phyloP scores from a whole-genome alignment of 2,888 invertebrate species.

The Ecliptopera silaceata region DNA sequence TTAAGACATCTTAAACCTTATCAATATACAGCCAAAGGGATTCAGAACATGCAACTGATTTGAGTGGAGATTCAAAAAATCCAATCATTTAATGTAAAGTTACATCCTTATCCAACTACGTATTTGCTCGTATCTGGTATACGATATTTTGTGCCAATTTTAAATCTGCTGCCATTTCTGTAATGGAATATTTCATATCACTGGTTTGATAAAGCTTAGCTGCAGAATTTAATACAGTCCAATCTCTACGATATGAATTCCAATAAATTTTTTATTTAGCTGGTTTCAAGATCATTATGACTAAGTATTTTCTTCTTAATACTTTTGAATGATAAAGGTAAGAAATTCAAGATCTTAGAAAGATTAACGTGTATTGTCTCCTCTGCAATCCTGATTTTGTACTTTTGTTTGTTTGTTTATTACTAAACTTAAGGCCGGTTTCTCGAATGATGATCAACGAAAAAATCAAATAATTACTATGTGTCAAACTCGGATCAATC shows the following conservation, averaged over 20 bases:
- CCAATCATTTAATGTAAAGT: slow-evolving; percentile 9
- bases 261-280: background rate
- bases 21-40: background rate
- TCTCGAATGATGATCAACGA: no score
- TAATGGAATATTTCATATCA: slow-evolving; percentile 34
- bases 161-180: slow-evolving; percentile 33
- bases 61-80: background rate
- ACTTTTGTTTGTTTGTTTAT: no score
- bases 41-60: background rate
- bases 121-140: background rate
- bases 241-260: slow-evolving; percentile 11
- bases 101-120: background rate
- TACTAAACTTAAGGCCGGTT: no score
- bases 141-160: slow-evolving; percentile 25
- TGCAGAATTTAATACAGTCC: slow-evolving; percentile 6
- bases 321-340: no score
- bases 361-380: no score
- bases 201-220: slow-evolving; percentile 22
- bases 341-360: no score
- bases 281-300: no score
- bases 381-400: no score
- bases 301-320: no score
- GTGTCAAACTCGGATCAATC: no score
- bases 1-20: background rate
- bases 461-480: no score